A percentile compares a stretch with the other conserved stretches of the same genome.
Conservation (phyloP, 1,140 invertebrate genomes). For the Zaprionus davidi region DNA sequence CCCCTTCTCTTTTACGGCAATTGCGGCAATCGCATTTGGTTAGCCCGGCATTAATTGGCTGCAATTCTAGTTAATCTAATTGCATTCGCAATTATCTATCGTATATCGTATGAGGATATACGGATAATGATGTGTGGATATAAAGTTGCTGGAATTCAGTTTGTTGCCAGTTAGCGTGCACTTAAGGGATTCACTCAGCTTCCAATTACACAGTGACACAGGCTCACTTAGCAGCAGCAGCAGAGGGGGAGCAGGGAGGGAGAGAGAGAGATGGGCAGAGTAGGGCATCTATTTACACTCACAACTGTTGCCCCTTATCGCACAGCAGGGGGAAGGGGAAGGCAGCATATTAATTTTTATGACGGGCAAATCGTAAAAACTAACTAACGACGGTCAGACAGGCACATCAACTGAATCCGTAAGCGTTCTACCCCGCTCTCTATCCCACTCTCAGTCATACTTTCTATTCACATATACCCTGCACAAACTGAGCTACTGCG, state of each 20-base stretch:
- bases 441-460: not conserved
- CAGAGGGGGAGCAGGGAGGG: not conserved
- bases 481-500: too few species aligned
- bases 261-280: not conserved
- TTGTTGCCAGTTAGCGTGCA: not conserved
- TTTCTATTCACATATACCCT: not conserved
- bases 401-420: conserved; percentile 41
- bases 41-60: conserved; percentile 61
- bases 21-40: conserved; percentile 25
- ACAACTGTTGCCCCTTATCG: conserved; percentile 38
- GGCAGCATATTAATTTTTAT: conserved; percentile 51
- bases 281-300: conserved; percentile 13
- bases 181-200: not conserved
- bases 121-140: not conserved
- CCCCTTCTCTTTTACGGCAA: conserved; percentile 24
- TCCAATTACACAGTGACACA: not conserved
- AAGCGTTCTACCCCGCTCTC: not conserved
- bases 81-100: not conserved
- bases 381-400: conserved; percentile 59
- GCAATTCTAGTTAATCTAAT: conserved; percentile 30
- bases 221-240: not conserved
- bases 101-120: not conserved
- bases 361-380: conserved; percentile 60
- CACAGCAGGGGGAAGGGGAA: not conserved
- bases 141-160: not conserved